Percentiles rank a stretch among this genome's conserved stretches.
Conservation (phyloP, 2,888 invertebrate genomes). For the Rhynchonema sp. region DNA sequence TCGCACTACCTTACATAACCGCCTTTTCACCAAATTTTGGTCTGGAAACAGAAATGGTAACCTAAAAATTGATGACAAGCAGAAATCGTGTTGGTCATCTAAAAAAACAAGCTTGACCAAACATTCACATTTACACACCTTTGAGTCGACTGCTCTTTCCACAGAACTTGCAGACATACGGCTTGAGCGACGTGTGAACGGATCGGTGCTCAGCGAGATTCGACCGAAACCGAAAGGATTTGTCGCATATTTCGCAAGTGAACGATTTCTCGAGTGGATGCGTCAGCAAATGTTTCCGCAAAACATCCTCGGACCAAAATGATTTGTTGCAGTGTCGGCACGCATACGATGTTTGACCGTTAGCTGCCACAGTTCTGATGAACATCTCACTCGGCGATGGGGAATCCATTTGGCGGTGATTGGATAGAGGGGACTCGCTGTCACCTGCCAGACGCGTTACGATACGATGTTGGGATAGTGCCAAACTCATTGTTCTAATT, state of each 20-base stretch:
- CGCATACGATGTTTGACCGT: no score
- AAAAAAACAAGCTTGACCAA: background rate
- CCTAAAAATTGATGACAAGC: no score
- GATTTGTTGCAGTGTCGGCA: conserved; percentile 16
- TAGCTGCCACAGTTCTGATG: no score
- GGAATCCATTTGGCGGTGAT: no score
- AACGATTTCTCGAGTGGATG: conserved; percentile 25
- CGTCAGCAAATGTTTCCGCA: conserved; percentile 21
- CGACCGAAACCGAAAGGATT: conserved; percentile 28
- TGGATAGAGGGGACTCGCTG: no score
- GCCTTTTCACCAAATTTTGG: no score
- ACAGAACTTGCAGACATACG: conserved; percentile 27
- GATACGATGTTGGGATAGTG: no score
- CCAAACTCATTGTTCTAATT: no score
- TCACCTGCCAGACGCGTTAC: no score
- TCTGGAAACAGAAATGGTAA: no score
- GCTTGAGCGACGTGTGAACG: conserved; percentile 26
- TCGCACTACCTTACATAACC: no score
- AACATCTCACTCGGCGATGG: no score
- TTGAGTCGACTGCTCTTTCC: conserved; percentile 25
- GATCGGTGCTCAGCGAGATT: conserved; percentile 28
- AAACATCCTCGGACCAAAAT: conserved; percentile 16
- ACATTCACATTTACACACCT: conserved; percentile 13
- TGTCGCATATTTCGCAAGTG: conserved; percentile 27
- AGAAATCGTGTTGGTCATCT: background rate